Conservation (phyloP, 2,888 invertebrate genomes). For the Parasteatoda lunata region DNA sequence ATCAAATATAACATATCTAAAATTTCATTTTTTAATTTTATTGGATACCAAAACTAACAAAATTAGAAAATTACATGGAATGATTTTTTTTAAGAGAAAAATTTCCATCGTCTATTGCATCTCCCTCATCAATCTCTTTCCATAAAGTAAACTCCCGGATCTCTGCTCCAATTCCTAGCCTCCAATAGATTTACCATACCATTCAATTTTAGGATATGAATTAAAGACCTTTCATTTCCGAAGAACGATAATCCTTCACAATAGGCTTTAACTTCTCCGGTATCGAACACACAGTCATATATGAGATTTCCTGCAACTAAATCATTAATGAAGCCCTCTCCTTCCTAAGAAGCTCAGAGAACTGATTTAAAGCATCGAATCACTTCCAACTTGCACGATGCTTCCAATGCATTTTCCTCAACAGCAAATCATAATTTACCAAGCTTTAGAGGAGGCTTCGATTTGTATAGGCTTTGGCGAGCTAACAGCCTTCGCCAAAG, state of each 20-base stretch:
- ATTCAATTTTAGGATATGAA: neutral
- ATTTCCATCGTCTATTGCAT: too few species aligned
- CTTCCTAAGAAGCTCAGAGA: neutral
- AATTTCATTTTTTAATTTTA: too few species aligned
- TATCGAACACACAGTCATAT: neutral
- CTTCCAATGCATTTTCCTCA: neutral
- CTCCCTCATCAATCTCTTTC: too few species aligned
- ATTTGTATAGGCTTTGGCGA: neutral
- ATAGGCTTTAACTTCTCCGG: neutral
- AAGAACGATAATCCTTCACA: neutral
- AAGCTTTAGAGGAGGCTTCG: neutral
- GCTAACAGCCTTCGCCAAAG: neutral
- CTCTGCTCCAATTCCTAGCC: too few species aligned
- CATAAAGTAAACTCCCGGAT: too few species aligned
- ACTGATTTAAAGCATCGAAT: neutral
- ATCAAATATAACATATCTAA: too few species aligned
- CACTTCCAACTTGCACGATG: neutral
- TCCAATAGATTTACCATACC: too few species aligned
- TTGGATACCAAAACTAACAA: too few species aligned
- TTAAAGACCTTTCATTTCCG: neutral
- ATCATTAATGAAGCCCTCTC: neutral
- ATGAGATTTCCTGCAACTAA: neutral
- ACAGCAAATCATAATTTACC: slow-evolving; percentile 1
- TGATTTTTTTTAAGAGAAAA: too few species aligned
- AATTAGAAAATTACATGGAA: too few species aligned